Evolutionary conservation across 2,888 invertebrate genomes (phyloP), one percentile per base, ranked within the genome.

Genomic region (Stenchaetothrips biformis): DNA sequence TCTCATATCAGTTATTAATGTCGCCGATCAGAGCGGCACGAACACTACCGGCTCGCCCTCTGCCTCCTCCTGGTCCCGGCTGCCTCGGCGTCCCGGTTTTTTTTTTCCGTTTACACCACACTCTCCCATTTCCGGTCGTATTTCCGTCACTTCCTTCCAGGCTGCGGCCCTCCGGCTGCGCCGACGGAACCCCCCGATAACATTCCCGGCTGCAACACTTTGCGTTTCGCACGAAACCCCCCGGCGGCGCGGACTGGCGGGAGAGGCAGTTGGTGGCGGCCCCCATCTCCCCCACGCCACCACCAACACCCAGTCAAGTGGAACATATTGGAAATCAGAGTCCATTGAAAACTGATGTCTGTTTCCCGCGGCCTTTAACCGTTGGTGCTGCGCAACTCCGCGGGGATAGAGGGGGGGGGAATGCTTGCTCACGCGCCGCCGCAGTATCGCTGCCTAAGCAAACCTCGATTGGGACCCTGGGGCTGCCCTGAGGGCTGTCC

Each of bases 1-100:
- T 25, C 25, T 25, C 67, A 74, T 74, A 74, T 74, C 67, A 74
- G 67, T 25, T 74, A 74, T 74, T 74, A 74, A 74, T 74, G 67
- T 74, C 67, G 25, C 67, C 67, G 67, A 74, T 74, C 67, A 74
- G 21, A 25, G 67, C 25, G 67, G 25, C 67, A 74, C 67, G 25
- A 25, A 74, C 25, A 25, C 67, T 25, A 7, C 21, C 67, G 7
- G 9, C 21, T 25, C 21, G 2, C 21, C 67, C 67, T 21, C 21
- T 11, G 25, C 25, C 67, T 7, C 67, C 67, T 0, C 67, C 21
- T 37, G 53, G 67, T 8, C 37, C 37, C 37, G 37, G 37, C 37
- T 37, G 37, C 37, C 37, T 37, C 37, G 37, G 37, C 37, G 2
- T 37, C 37, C 37, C 37, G 37, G 1, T 37, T 37, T 37, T 37